Evolutionary conservation across 2,888 invertebrate species (phyloP).

Genomic region (Drosophila atripex): DNA sequence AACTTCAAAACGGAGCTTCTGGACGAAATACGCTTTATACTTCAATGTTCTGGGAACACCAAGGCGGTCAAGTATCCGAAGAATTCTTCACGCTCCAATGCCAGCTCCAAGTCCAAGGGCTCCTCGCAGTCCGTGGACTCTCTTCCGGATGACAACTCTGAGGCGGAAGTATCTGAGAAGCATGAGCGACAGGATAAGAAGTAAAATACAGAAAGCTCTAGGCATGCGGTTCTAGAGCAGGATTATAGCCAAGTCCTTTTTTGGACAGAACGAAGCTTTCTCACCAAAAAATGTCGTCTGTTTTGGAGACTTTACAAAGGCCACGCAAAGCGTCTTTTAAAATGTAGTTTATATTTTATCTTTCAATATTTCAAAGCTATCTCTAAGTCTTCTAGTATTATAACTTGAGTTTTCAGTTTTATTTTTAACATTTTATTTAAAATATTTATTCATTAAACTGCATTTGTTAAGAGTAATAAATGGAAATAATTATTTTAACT

Average conservation of each 20-base stretch:
- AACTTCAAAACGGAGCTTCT: slow-evolving; percentile 88
- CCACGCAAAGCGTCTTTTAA: no score
- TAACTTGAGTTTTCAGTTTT: background rate
- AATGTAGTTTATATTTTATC: no score
- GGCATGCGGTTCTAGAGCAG: slow-evolving; percentile 2
- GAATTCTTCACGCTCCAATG: slow-evolving; percentile 62
- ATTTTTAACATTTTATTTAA: background rate
- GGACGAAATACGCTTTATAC: slow-evolving; percentile 89
- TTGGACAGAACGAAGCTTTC: background rate
- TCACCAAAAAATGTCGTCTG: background rate
- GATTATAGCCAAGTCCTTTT: background rate
- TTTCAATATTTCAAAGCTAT: no score
- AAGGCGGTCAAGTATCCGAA: slow-evolving; percentile 87
- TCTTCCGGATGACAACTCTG: slow-evolving; percentile 61
- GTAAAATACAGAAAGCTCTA: slow-evolving; percentile 12
- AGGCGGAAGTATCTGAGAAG: slow-evolving; percentile 40
- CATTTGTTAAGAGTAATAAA: background rate
- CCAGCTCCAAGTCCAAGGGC: slow-evolving; percentile 68
- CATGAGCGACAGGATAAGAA: slow-evolving; percentile 52
- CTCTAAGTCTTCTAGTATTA: background rate
- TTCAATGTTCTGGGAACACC: slow-evolving; percentile 88
- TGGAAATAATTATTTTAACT: background rate
- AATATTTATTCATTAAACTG: background rate
- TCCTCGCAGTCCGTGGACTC: slow-evolving; percentile 75
- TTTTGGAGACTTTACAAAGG: background rate